Percentiles rank a stretch among this genome's conserved stretches.
These are phyloP conservation scores for Tupaia chinensis DNA, from an alignment of 2,113 vertebrate species.

Conservation along the genomic window DNA sequence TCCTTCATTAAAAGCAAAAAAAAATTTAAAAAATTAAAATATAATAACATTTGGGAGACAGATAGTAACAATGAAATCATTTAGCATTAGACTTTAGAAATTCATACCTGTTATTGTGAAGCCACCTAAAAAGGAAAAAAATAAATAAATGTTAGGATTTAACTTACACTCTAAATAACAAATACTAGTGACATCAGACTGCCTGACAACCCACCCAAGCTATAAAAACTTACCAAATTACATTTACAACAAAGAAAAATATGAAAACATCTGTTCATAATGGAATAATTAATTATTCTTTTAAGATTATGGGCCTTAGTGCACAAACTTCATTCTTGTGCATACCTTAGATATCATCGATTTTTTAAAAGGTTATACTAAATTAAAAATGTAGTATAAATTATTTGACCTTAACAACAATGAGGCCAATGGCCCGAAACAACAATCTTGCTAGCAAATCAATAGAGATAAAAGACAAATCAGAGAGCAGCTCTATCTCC, in stretches of 20 bases:
- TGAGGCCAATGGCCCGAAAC: conserved; percentile 59
- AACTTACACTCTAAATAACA: conserved; percentile 23
- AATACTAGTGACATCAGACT: conserved; percentile 22
- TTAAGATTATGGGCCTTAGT: conserved; percentile 21
- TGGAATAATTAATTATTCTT: conserved; percentile 20
- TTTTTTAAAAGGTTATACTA: conserved; percentile 9
- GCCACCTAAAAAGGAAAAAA: conserved; percentile 87
- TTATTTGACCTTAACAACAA: conserved; percentile 71
- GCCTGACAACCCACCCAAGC: conserved; percentile 7
- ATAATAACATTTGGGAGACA: conserved; percentile 33
- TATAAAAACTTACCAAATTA: conserved; percentile 29
- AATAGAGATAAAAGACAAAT: conserved; percentile 47
- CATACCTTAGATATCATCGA: not conserved
- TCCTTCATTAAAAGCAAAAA: conserved; percentile 85
- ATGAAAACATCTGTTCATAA: not conserved
- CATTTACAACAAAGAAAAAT: conserved; percentile 40
- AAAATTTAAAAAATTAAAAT: conserved; percentile 75
- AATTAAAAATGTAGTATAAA: conserved; percentile 36
- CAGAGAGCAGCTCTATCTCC: conserved; percentile 39
- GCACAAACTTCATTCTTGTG: conserved; percentile 50
- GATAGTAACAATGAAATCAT: conserved; percentile 53
- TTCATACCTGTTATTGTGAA: conserved; percentile 92
- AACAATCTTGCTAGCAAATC: conserved; percentile 69
- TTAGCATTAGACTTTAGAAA: conserved; percentile 71
- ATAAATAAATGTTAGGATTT: conserved; percentile 83